Percentiles rank a stretch among this genome's conserved stretches.
Conservation (phyloP, 2,797 vertebrate species). For the Agapornis canus region DNA sequence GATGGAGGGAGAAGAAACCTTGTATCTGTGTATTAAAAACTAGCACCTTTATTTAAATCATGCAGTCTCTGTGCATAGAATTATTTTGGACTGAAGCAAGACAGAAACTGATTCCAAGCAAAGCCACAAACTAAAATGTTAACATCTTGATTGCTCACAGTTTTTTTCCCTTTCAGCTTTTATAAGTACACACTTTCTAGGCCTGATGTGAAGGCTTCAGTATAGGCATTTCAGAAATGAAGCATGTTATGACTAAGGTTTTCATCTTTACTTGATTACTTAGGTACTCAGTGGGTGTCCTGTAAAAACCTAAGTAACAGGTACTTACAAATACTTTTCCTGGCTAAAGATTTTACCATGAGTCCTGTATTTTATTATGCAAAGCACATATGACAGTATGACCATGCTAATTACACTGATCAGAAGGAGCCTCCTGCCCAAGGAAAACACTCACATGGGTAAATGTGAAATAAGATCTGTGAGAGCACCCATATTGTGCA, state of each 20-base stretch:
- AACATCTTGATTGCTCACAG: neutral
- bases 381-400: neutral
- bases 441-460: neutral
- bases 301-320: neutral
- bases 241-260: neutral
- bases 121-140: neutral
- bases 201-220: neutral
- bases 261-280: neutral
- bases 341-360: neutral
- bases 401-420: neutral
- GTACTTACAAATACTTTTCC: neutral
- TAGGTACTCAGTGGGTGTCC: neutral
- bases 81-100: neutral
- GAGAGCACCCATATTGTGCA: neutral
- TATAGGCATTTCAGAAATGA: neutral
- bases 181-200: neutral
- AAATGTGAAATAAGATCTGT: neutral
- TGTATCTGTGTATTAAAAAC: neutral
- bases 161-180: neutral
- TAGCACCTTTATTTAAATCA: neutral
- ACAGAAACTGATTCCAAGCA: neutral
- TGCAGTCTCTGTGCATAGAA: neutral
- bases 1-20: neutral
- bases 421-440: neutral
- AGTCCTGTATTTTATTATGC: neutral